These are phyloP conservation scores for Dasyprocta punctata DNA, from an alignment of 2,113 vertebrate species.

Conservation along the genomic window DNA sequence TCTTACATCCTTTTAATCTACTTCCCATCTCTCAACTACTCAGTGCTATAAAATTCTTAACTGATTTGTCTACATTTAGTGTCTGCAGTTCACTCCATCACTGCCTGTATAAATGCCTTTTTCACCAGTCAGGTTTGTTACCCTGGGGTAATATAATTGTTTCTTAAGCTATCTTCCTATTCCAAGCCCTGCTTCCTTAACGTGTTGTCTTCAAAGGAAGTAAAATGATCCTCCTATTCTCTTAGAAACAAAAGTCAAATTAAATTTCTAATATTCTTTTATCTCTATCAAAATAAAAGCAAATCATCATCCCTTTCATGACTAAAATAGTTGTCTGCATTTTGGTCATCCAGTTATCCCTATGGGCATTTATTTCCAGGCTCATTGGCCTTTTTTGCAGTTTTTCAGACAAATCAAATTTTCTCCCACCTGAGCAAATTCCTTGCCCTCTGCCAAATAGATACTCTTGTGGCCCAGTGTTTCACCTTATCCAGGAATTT, in stretches of 20 bases:
- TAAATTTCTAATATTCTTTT: neutral
- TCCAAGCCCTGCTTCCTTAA: neutral
- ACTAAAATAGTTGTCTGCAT: fast-evolving
- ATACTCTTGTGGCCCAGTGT: neutral
- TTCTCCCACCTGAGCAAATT: neutral
- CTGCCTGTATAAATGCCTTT: neutral
- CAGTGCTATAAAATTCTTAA: neutral
- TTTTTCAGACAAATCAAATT: neutral
- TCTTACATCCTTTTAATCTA: neutral
- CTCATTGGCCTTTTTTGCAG: neutral
- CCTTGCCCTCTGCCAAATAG: neutral
- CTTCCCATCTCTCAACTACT: neutral
- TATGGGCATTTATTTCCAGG: neutral
- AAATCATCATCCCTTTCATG: neutral
- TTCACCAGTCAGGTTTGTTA: neutral
- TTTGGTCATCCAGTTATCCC: neutral
- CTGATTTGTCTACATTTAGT: neutral
- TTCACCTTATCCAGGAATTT: neutral
- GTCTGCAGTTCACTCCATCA: neutral
- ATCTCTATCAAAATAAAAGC: neutral
- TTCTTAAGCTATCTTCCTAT: neutral
- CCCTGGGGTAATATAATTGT: neutral
- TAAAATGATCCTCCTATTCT: neutral
- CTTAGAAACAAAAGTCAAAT: neutral
- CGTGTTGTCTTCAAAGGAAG: neutral